A percentile compares a stretch with the other conserved stretches of the same genome.
phyloP scores from a whole-genome alignment of 2,797 vertebrate species.

The Enteromius radiatus region DNA sequence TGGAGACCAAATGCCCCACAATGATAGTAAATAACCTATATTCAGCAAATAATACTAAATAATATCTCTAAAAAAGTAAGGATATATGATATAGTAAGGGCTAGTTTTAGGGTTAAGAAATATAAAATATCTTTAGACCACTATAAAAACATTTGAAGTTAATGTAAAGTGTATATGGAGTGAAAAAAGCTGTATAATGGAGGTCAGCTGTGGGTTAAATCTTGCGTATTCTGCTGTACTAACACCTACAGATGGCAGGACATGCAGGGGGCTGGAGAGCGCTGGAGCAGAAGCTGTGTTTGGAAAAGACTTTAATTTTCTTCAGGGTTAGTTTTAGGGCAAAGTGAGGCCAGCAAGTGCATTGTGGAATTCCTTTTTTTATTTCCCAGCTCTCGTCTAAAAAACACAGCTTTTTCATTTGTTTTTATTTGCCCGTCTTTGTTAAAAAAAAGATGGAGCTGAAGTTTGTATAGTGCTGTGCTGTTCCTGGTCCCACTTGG shows the following conservation, averaged over 20 bases:
- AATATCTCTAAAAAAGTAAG: background rate
- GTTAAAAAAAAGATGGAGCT: constrained; percentile 15
- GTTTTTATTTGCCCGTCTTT: constrained; percentile 1
- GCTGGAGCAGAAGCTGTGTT: constrained; percentile 3
- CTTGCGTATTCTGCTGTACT: background rate
- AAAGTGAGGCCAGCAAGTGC: background rate
- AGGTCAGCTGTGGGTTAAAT: constrained; percentile 71
- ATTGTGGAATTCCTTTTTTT: background rate
- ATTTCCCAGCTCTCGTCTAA: background rate
- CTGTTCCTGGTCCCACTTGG: background rate
- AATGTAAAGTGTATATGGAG: background rate
- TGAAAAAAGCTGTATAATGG: constrained; percentile 54
- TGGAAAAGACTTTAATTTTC: background rate
- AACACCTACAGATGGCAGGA: constrained; percentile 39
- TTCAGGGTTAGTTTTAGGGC: constrained; percentile 13
- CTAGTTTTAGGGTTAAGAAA: background rate
- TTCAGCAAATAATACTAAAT: background rate
- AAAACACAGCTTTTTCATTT: background rate
- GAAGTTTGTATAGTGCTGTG: background rate
- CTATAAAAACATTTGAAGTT: background rate
- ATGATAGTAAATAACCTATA: background rate
- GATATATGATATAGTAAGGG: background rate
- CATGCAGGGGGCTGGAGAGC: background rate
- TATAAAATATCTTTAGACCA: background rate
- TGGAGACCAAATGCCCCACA: background rate